Percentiles rank a stretch among this genome's conserved stretches.
Evolutionary conservation across 2,113 vertebrate species (phyloP).

Genomic region (Speoplatyrhinus poulsoni): DNA sequence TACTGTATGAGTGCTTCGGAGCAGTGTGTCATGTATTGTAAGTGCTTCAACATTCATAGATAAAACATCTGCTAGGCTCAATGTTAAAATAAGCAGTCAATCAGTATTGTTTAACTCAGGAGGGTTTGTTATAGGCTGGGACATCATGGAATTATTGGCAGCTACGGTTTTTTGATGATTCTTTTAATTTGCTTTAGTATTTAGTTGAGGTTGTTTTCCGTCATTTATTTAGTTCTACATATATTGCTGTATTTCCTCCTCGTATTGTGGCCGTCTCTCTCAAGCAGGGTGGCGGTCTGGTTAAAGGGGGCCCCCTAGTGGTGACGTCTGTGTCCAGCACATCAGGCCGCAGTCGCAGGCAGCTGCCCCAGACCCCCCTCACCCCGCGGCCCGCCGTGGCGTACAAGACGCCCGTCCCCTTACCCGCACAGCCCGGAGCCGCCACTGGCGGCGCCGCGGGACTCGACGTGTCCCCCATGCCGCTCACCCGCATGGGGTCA

Average conservation of each 20-base stretch:
- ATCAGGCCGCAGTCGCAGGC: slow-evolving; percentile 86
- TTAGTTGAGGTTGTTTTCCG: too few species aligned
- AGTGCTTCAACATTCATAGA: too few species aligned
- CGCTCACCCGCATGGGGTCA: slow-evolving; percentile 84
- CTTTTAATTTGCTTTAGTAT: too few species aligned
- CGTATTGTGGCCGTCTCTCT: slow-evolving; percentile 65
- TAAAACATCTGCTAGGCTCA: too few species aligned
- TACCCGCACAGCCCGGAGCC: slow-evolving; percentile 80
- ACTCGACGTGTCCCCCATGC: slow-evolving; percentile 65
- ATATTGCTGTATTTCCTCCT: not conserved
- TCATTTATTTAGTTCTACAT: not conserved
- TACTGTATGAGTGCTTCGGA: too few species aligned
- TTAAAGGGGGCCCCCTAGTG: slow-evolving; percentile 81
- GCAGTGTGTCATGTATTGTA: too few species aligned
- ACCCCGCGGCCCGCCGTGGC: slow-evolving; percentile 93
- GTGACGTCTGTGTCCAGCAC: slow-evolving; percentile 86
- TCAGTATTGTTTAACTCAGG: not conserved
- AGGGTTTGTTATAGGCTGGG: not conserved
- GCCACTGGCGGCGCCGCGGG: slow-evolving; percentile 63
- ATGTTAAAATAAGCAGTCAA: too few species aligned
- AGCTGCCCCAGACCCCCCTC: slow-evolving; percentile 95
- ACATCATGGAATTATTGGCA: too few species aligned
- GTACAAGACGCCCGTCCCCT: slow-evolving; percentile 93
- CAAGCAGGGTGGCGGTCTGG: slow-evolving; percentile 81
- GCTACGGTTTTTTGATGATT: too few species aligned